Evolutionary conservation across 1,140 invertebrate genomes (phyloP), one percentile per base, ranked within the genome.

Genomic region (Parasteatoda tepidariorum): DNA sequence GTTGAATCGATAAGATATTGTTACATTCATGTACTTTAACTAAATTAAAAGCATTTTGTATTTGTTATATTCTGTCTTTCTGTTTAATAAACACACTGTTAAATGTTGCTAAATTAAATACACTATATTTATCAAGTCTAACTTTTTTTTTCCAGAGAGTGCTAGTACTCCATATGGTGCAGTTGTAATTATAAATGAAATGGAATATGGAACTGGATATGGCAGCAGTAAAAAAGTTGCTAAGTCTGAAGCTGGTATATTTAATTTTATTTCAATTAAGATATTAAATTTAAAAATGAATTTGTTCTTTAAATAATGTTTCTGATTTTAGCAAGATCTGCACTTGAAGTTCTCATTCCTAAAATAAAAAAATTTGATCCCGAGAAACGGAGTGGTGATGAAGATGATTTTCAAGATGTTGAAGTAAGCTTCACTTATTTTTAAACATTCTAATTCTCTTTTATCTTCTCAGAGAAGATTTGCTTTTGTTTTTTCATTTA

Each of bases 161-260:
- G 94, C 96, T 5, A 93, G 95, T 11, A 96, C 94, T 0, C 97
- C 97, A 0, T 98, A 98, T 90, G 94, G 95, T 73, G 97, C 97
- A 31, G 96, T 95, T 67, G 96, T 98, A 61, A 93, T 93, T 57
- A 97, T 98, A 64, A 95, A 96, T 86, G 94, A 94, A 84, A 94
- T 98, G 89, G 93, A 96, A 87, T 98, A 98, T 90, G 96, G 97
- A 1, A 93, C 93, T 59, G 97, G 97, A 11, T 95, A 93, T 90
- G 97, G 97, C 5, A 95, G 95, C 70, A 98, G 96, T 88, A 98
- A 99, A 88, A 97, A 98, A 87, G 93, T 95, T 89, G 97, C 97
- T 15, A 99, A 99, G 90, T 93, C 94, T 2, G 95, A 96, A 86
- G 97, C 97, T 70, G 90, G 88, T 89, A 82, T 61, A 7, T 24